A percentile compares a stretch with the other conserved stretches of the same genome.
Conservation (phyloP, 2,888 invertebrate genomes). For the Cenopis cana region DNA sequence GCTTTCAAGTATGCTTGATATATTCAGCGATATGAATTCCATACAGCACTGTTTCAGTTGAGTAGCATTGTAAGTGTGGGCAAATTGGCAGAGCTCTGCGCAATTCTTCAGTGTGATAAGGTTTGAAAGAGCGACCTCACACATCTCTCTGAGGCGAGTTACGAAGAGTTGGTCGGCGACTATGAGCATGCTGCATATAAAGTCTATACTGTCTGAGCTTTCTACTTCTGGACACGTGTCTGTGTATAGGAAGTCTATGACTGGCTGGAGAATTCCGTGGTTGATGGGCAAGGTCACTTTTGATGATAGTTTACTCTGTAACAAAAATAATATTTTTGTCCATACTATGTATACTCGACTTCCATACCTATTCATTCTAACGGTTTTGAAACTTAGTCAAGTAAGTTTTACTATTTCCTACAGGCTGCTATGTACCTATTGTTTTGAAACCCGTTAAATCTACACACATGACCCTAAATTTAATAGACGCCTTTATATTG, state of each 20-base stretch:
- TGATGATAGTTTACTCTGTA: slow-evolving; percentile 81
- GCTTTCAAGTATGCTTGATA: slow-evolving; percentile 89
- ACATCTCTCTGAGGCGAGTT: slow-evolving; percentile 88
- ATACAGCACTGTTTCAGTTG: slow-evolving; percentile 90
- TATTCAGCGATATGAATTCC: slow-evolving; percentile 91
- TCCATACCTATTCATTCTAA: no score
- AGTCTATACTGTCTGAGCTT: slow-evolving; percentile 87
- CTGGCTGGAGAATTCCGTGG: slow-evolving; percentile 85
- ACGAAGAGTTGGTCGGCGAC: slow-evolving; percentile 93
- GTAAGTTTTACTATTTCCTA: no score
- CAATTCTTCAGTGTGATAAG: slow-evolving; percentile 90
- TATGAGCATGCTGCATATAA: slow-evolving; percentile 90
- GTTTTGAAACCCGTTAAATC: no score
- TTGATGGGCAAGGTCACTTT: slow-evolving; percentile 86
- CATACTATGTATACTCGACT: no score
- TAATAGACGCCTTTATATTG: no score
- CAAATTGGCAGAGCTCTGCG: slow-evolving; percentile 90
- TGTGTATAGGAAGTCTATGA: slow-evolving; percentile 91
- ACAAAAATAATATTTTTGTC: slow-evolving; percentile 46
- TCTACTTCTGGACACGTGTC: slow-evolving; percentile 86
- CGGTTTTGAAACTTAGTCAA: no score
- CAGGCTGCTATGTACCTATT: no score
- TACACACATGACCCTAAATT: no score
- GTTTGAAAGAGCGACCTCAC: slow-evolving; percentile 87
- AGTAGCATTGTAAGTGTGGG: slow-evolving; percentile 90